Conservation (phyloP, 2,113 vertebrate species). For the Oreocharis arfaki region DNA sequence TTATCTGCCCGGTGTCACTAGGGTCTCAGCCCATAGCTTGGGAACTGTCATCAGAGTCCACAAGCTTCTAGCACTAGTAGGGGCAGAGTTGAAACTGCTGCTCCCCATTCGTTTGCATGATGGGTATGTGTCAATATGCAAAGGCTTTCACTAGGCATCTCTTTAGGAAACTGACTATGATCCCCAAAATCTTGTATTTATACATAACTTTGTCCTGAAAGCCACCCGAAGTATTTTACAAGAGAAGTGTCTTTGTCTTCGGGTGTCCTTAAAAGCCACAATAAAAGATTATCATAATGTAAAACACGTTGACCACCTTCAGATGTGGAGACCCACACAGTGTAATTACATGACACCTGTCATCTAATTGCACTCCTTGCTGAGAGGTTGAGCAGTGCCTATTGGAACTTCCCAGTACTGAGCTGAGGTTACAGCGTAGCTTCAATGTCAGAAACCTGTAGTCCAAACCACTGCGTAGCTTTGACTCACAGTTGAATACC, state of each 20-base stretch:
- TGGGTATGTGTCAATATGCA: neutral
- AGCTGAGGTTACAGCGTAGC: neutral
- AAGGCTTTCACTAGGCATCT: slow-evolving; percentile 4
- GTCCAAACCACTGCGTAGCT: neutral
- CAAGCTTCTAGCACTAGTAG: neutral
- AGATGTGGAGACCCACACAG: neutral
- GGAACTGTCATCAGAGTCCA: neutral
- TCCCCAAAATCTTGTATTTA: neutral
- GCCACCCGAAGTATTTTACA: neutral
- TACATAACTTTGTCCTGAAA: neutral
- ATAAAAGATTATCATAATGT: neutral
- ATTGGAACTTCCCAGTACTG: neutral
- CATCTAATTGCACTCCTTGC: neutral
- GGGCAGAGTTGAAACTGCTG: neutral
- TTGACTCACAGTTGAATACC: slow-evolving; percentile 5
- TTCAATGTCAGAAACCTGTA: neutral
- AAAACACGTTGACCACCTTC: neutral
- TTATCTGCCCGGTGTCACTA: neutral
- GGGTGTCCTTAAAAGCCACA: neutral
- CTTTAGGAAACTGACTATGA: neutral
- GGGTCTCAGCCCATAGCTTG: neutral
- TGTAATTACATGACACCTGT: neutral
- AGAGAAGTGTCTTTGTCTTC: neutral
- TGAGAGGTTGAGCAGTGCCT: neutral
- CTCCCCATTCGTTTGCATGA: slow-evolving; percentile 20